Evolutionary conservation across 2,797 vertebrate species (phyloP).

Genomic region (Rhinogobio ventralis): DNA sequence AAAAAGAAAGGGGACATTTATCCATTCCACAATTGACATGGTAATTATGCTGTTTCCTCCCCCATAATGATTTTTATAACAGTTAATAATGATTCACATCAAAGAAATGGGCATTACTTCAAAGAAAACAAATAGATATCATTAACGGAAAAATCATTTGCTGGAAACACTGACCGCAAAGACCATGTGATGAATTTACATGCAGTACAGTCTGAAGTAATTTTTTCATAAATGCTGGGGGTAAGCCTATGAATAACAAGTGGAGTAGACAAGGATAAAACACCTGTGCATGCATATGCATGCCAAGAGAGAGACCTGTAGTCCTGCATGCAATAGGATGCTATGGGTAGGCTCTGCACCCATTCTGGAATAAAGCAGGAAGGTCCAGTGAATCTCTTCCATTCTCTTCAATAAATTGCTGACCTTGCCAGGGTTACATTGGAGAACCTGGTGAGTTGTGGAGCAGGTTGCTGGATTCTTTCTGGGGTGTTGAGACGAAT

Average conservation of each 20-base stretch:
- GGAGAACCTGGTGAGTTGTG: not conserved
- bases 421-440: conserved; percentile 6
- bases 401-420: not conserved
- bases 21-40: conserved; percentile 63
- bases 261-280: conserved; percentile 10
- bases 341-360: conserved; percentile 2
- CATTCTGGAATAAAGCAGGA: not conserved
- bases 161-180: conserved; percentile 4
- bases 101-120: conserved; percentile 50
- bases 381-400: not conserved
- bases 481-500: conserved; percentile 1
- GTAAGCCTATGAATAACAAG: conserved; percentile 20
- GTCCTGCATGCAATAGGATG: conserved; percentile 12
- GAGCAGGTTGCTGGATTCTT: not conserved
- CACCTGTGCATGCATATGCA: conserved; percentile 32
- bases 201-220: not conserved
- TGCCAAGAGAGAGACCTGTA: conserved; percentile 28
- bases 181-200: conserved; percentile 12
- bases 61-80: conserved; percentile 48
- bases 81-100: conserved; percentile 59
- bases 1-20: conserved; percentile 54
- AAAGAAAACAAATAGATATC: conserved; percentile 42
- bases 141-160: conserved; percentile 37
- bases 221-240: not conserved
- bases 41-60: conserved; percentile 63